phyloP scores from a whole-genome alignment of 2,888 invertebrate species.

The Halictus ligatus region DNA sequence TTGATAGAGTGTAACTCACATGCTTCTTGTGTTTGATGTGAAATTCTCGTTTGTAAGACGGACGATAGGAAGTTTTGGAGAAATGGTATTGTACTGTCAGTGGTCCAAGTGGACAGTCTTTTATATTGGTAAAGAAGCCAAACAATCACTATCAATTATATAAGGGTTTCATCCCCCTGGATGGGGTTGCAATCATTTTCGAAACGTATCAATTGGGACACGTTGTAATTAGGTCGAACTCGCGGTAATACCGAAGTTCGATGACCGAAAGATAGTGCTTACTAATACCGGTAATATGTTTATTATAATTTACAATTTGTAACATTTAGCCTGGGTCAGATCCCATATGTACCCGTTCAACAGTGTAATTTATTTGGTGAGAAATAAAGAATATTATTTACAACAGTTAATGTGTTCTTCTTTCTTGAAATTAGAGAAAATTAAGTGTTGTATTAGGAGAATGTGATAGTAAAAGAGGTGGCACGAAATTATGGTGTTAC shows the following conservation, averaged over 20 bases:
- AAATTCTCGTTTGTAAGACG: neutral
- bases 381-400: too few species aligned
- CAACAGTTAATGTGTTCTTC: too few species aligned
- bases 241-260: neutral
- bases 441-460: too few species aligned
- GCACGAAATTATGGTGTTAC: too few species aligned
- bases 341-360: too few species aligned
- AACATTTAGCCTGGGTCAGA: too few species aligned
- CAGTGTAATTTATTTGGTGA: too few species aligned
- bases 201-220: constrained; percentile 14
- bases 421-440: too few species aligned
- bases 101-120: constrained; percentile 22
- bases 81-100: constrained; percentile 59
- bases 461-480: too few species aligned
- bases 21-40: neutral
- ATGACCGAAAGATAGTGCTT: neutral
- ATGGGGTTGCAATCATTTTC: constrained; percentile 31
- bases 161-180: constrained; percentile 35
- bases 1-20: constrained; percentile 11
- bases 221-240: neutral
- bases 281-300: too few species aligned
- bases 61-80: constrained; percentile 8
- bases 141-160: constrained; percentile 36
- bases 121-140: constrained; percentile 57
- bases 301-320: too few species aligned